Evolutionary conservation across 92 coral and sea anemone genomes (phyloP).

Genomic region (Bergia sp.): DNA sequence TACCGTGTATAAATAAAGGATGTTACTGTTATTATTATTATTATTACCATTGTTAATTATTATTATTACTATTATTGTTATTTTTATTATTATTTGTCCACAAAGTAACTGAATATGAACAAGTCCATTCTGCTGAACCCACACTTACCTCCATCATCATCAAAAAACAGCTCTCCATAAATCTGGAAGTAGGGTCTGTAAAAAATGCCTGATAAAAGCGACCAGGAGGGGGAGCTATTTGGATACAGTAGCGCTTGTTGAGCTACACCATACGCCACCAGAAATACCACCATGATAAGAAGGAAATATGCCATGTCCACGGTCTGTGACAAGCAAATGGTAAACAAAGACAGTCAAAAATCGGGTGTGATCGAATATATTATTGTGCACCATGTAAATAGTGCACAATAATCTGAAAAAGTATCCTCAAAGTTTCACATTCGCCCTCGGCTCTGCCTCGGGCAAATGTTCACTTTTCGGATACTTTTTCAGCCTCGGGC

Average conservation of each 20-base stretch:
- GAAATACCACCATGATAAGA: conserved; percentile 79
- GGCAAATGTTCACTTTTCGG: too few relatives aligned
- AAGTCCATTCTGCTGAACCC: neutral
- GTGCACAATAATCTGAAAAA: too few relatives aligned
- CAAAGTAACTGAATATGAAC: neutral
- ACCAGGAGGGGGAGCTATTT: conserved; percentile 64
- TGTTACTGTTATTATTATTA: too few relatives aligned
- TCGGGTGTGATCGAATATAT: neutral
- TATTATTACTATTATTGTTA: too few relatives aligned
- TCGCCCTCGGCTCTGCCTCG: too few relatives aligned
- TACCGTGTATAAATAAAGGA: too few relatives aligned
- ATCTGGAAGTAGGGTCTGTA: conserved; percentile 88
- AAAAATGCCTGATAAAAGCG: conserved; percentile 65
- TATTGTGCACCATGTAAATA: neutral
- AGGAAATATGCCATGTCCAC: conserved; percentile 82
- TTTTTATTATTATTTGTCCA: neutral
- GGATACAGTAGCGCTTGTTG: conserved; percentile 85
- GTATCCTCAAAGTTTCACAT: too few relatives aligned
- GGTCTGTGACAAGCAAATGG: conserved; percentile 52
- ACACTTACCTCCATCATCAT: conserved; percentile 35
- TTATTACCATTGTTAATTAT: too few relatives aligned
- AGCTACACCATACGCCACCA: conserved; percentile 85
- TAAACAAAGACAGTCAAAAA: neutral
- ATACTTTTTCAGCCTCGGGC: too few relatives aligned
- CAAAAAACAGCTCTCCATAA: conserved; percentile 84